Evolutionary conservation across 2,888 invertebrate species (phyloP).

Genomic region (Drosophila macrothrix): DNA sequence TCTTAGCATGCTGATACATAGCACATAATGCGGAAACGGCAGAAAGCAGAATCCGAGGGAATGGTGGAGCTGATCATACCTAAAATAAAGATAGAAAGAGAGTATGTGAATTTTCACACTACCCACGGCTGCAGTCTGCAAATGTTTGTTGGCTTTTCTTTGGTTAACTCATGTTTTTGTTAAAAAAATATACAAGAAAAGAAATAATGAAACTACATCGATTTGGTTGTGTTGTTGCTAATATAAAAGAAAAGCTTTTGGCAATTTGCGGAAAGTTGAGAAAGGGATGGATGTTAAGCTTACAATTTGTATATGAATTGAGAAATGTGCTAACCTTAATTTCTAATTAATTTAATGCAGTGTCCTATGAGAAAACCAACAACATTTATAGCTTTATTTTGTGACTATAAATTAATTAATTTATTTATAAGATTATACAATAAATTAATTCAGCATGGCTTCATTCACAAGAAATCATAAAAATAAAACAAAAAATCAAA

Average conservation of each 20-base stretch:
- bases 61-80: neutral
- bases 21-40: conserved; percentile 16
- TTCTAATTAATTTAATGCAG: conserved; percentile 65
- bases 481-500: conserved; percentile 23
- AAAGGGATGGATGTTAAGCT: conserved; percentile 10
- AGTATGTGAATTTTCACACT: neutral
- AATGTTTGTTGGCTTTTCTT: conserved; percentile 60
- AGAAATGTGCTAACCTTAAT: conserved; percentile 43
- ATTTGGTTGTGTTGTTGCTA: conserved; percentile 84
- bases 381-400: conserved; percentile 77
- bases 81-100: neutral
- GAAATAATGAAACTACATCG: conserved; percentile 75
- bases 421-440: conserved; percentile 74
- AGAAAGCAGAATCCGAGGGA: neutral
- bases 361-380: conserved; percentile 43
- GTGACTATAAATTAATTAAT: conserved; percentile 74
- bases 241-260: conserved; percentile 49
- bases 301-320: conserved; percentile 13
- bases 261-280: conserved; percentile 4
- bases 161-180: conserved; percentile 38
- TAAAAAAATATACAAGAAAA: conserved; percentile 7
- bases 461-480: conserved; percentile 44
- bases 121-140: conserved; percentile 18
- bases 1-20: conserved; percentile 67
- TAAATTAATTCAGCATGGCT: conserved; percentile 70